phyloP scores from a whole-genome alignment of 2,113 vertebrate species.

The Ctenodactylus gundi region DNA sequence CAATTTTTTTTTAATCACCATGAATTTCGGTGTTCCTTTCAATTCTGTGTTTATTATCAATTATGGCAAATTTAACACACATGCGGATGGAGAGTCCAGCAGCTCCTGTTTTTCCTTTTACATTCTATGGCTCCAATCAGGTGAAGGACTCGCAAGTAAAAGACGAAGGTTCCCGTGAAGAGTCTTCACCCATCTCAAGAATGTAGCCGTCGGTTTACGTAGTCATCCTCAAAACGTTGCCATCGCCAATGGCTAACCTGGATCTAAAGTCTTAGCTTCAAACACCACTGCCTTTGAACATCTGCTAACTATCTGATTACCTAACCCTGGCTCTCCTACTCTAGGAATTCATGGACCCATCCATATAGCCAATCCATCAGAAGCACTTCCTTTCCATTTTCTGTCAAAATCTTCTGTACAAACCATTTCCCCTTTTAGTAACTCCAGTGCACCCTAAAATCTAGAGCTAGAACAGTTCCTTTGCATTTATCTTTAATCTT shows the following conservation, averaged over 20 bases:
- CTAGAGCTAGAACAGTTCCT: neutral
- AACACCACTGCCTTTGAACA: neutral
- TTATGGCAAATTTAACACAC: neutral
- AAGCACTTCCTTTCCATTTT: neutral
- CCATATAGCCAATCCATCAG: neutral
- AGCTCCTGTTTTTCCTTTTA: neutral
- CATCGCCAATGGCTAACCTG: neutral
- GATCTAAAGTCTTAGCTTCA: neutral
- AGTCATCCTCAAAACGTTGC: neutral
- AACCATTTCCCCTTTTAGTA: neutral
- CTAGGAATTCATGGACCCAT: neutral
- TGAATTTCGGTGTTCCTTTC: neutral
- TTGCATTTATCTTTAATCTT: neutral
- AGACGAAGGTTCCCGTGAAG: too few relatives aligned
- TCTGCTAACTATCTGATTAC: neutral
- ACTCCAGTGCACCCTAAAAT: accelerated
- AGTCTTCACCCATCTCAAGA: neutral
- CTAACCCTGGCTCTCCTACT: neutral
- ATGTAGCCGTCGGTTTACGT: neutral
- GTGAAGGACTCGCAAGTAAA: too few relatives aligned
- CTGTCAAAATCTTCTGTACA: neutral
- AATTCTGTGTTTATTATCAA: accelerated
- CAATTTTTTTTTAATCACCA: too few relatives aligned
- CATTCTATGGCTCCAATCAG: too few relatives aligned
- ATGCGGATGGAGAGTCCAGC: neutral